Conservation (phyloP, 2,113 vertebrate species). For the Cardinalis cardinalis region DNA sequence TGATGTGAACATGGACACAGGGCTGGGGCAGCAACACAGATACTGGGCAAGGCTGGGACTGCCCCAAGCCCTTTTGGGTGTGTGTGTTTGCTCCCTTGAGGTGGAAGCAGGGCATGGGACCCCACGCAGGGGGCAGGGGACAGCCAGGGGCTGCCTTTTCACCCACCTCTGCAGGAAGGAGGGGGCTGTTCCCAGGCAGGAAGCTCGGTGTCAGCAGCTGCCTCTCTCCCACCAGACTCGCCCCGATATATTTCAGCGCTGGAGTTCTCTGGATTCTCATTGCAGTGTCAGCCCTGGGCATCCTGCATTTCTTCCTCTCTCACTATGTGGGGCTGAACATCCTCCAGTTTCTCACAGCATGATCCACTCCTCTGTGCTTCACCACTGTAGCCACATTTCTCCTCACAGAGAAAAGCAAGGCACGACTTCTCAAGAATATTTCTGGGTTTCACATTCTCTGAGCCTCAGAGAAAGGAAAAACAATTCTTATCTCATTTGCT, state of each 20-base stretch:
- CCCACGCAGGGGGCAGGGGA: accelerated
- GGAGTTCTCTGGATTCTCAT: constrained; percentile 73
- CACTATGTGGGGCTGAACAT: constrained; percentile 62
- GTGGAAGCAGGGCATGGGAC: not conserved
- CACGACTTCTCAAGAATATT: too few relatives aligned
- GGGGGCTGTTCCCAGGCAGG: accelerated
- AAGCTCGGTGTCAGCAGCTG: not conserved
- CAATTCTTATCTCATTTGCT: too few relatives aligned
- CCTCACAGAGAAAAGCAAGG: too few relatives aligned
- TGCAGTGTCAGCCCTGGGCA: constrained; percentile 40
- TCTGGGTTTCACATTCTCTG: too few relatives aligned
- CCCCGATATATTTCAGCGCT: constrained; percentile 66
- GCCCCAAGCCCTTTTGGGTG: accelerated
- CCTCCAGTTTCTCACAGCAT: not conserved
- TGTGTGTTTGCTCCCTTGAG: not conserved
- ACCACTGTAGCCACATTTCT: too few relatives aligned
- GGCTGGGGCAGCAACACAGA: not conserved
- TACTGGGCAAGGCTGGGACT: not conserved
- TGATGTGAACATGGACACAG: not conserved
- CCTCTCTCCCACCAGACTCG: constrained; percentile 53
- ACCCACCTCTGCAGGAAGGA: not conserved
- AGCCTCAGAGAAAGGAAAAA: too few relatives aligned
- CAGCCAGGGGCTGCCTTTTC: not conserved
- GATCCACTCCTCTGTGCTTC: not conserved
- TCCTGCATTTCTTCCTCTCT: constrained; percentile 54